Percentiles rank a stretch among this genome's conserved stretches.
Conservation (phyloP, 2,888 invertebrate species). For the Amorpha juglandis region DNA sequence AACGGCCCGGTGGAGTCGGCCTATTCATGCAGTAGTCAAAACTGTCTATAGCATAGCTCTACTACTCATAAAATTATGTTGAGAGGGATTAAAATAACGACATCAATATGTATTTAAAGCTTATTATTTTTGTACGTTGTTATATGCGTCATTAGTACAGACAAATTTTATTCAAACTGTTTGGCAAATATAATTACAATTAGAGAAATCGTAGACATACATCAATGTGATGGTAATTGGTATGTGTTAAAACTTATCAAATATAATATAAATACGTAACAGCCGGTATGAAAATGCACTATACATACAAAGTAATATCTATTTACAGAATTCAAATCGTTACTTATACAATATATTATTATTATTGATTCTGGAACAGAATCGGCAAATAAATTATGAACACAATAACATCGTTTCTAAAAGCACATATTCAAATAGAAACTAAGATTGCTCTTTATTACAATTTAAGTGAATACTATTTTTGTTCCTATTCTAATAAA, state of each 20-base stretch:
- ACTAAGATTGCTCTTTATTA: slow-evolving; percentile 48
- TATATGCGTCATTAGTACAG: slow-evolving; percentile 76
- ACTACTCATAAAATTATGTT: too few species aligned
- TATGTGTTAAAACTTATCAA: slow-evolving; percentile 47
- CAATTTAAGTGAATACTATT: slow-evolving; percentile 68
- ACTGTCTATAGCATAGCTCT: too few species aligned
- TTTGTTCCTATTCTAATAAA: slow-evolving; percentile 57
- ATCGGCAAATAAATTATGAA: slow-evolving; percentile 71
- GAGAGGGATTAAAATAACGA: slow-evolving; percentile 42
- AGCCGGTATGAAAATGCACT: slow-evolving; percentile 80
- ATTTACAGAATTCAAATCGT: slow-evolving; percentile 66
- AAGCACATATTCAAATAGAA: slow-evolving; percentile 48
- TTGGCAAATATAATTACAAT: slow-evolving; percentile 29
- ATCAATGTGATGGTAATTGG: slow-evolving; percentile 58
- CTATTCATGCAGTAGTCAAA: too few species aligned
- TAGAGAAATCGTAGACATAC: slow-evolving; percentile 28
- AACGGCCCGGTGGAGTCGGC: too few species aligned
- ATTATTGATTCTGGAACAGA: slow-evolving; percentile 51
- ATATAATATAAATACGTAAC: slow-evolving; percentile 72
- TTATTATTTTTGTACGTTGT: slow-evolving; percentile 82
- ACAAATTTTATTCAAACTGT: slow-evolving; percentile 48
- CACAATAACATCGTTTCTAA: slow-evolving; percentile 57
- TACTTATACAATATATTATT: slow-evolving; percentile 38
- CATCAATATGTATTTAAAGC: slow-evolving; percentile 70
- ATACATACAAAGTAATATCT: slow-evolving; percentile 70